These are phyloP conservation scores for Amphipoea oculea DNA, from an alignment of 2,888 invertebrate species.

Conservation along the genomic window DNA sequence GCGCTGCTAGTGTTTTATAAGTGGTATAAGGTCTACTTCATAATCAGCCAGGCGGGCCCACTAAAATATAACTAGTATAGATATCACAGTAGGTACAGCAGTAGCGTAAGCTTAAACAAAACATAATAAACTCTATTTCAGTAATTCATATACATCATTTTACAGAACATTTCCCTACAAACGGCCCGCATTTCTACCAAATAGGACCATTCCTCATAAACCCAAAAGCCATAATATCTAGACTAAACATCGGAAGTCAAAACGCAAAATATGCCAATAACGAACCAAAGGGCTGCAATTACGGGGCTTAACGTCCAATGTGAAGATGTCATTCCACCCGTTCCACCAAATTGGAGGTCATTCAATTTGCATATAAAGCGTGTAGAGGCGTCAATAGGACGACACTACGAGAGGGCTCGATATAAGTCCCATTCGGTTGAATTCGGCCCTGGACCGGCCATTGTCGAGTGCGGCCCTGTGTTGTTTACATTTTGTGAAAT, in stretches of 20 bases:
- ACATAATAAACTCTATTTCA: neutral
- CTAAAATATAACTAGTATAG: neutral
- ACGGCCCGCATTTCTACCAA: neutral
- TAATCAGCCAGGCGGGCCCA: too few relatives aligned
- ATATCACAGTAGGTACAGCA: neutral
- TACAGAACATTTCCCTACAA: neutral
- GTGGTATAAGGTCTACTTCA: neutral
- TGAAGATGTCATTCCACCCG: constrained; percentile 80
- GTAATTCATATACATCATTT: constrained; percentile 4
- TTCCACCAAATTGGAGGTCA: constrained; percentile 82
- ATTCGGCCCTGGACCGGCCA: constrained; percentile 53
- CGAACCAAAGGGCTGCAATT: constrained; percentile 72
- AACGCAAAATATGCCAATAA: constrained; percentile 72
- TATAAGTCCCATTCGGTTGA: constrained; percentile 61
- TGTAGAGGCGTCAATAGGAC: constrained; percentile 79
- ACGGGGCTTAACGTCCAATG: constrained; percentile 72
- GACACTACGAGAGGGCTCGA: constrained; percentile 71
- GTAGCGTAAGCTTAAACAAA: neutral
- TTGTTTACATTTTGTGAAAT: constrained; percentile 60
- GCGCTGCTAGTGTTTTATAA: too few relatives aligned
- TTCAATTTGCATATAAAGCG: constrained; percentile 88
- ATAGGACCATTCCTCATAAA: constrained; percentile 34
- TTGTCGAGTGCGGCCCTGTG: constrained; percentile 42
- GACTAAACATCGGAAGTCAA: constrained; percentile 56
- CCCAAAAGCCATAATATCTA: constrained; percentile 42